Conservation (phyloP, 2,113 vertebrate genomes). For the Vanacampus margaritifer region DNA sequence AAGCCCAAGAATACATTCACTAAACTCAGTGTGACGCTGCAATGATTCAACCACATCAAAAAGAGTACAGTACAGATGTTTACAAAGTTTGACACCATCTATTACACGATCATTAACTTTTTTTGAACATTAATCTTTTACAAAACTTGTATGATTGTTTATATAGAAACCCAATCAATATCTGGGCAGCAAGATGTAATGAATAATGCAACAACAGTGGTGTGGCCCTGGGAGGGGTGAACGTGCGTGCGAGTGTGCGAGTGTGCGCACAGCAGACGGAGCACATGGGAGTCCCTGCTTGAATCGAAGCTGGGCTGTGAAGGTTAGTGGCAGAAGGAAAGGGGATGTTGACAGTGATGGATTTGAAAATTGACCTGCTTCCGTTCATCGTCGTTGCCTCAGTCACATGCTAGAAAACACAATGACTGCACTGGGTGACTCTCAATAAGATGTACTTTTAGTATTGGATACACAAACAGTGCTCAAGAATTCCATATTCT, state of each 20-base stretch:
- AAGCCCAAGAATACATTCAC: constrained; percentile 10
- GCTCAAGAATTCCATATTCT: no score
- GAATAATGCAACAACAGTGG: constrained; percentile 19
- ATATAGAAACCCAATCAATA: neutral
- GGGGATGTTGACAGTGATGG: constrained; percentile 22
- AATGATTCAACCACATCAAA: constrained; percentile 4
- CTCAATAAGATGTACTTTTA: neutral
- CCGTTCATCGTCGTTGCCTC: constrained; percentile 6
- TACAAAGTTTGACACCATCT: neutral
- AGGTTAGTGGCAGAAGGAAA: constrained; percentile 16
- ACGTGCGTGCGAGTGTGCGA: neutral
- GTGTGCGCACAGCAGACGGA: neutral
- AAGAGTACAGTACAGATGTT: neutral
- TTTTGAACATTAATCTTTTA: neutral
- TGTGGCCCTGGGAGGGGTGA: neutral
- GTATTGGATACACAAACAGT: neutral
- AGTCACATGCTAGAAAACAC: constrained; percentile 8
- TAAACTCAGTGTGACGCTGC: neutral
- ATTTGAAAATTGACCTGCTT: constrained; percentile 28
- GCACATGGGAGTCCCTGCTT: neutral
- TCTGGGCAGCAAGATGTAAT: neutral
- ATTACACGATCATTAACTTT: neutral
- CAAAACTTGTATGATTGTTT: neutral
- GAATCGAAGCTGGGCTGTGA: constrained; percentile 5
- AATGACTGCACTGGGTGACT: neutral